Conservation (phyloP, 2,797 vertebrate species). For the Phrynocephalus guinanensis region DNA sequence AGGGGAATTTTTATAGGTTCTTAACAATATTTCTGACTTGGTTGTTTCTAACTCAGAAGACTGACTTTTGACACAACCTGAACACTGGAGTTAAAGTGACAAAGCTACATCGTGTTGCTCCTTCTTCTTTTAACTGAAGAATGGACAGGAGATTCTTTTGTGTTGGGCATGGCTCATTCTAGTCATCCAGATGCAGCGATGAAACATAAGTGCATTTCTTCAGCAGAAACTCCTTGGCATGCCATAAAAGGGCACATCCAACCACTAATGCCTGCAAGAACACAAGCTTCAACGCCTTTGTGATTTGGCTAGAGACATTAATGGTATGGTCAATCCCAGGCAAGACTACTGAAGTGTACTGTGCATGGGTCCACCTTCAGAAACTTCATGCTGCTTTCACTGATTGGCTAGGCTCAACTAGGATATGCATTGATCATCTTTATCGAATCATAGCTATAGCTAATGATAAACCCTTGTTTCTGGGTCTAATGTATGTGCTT, state of each 20-base stretch:
- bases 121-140: background rate
- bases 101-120: background rate
- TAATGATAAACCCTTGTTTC: background rate
- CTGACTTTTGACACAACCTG: too few relatives aligned
- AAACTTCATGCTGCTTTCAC: background rate
- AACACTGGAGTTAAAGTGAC: too few relatives aligned
- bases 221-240: too few relatives aligned
- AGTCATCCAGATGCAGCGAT: background rate
- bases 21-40: background rate
- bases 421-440: background rate
- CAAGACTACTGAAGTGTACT: background rate
- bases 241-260: background rate
- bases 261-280: background rate
- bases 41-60: background rate
- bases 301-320: background rate
- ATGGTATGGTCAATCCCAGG: background rate
- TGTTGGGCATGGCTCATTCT: background rate
- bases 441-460: background rate
- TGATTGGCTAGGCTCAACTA: background rate
- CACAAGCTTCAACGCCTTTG: background rate
- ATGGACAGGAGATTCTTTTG: background rate
- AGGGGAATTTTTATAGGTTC: background rate
- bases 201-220: background rate
- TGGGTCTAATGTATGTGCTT: background rate
- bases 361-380: background rate